A percentile compares a stretch with the other conserved stretches of the same genome.
phyloP scores from a whole-genome alignment of 2,113 vertebrate genomes.

The Petroica traversi region DNA sequence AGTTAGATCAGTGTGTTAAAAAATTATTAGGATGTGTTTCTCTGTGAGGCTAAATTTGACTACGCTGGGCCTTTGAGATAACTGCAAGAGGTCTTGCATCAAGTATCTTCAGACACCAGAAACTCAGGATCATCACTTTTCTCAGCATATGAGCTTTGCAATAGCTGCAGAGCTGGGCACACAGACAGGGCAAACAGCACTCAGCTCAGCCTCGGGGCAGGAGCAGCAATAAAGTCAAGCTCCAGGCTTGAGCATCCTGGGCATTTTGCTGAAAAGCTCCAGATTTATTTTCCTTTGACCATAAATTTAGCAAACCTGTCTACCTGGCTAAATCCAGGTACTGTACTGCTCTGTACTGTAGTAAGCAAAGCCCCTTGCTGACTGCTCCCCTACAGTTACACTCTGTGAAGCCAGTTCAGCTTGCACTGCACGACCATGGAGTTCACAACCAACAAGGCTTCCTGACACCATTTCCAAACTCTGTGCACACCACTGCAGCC shows the following conservation, averaged over 20 bases:
- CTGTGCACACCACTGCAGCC: not conserved
- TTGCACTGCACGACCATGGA: not conserved
- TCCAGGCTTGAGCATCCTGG: not conserved
- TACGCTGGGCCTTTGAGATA: not conserved
- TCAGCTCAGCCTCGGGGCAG: not conserved
- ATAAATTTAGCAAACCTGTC: not conserved
- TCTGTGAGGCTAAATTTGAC: not conserved
- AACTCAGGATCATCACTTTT: not conserved
- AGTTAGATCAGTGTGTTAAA: not conserved
- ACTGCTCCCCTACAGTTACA: fast-evolving
- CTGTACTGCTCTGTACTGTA: not conserved
- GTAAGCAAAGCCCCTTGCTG: not conserved
- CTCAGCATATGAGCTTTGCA: not conserved
- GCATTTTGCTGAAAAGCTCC: not conserved
- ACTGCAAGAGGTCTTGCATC: not conserved
- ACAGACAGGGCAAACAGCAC: not conserved
- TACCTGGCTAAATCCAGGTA: not conserved
- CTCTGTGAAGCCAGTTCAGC: not conserved
- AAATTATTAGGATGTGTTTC: not conserved
- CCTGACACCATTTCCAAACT: not conserved
- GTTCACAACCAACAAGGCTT: not conserved
- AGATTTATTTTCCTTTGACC: not conserved
- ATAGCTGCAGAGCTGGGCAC: not conserved
- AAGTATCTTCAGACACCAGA: not conserved
- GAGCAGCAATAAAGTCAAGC: not conserved